phyloP scores from a whole-genome alignment of 2,113 vertebrate genomes.

The Pteropus alecto region DNA sequence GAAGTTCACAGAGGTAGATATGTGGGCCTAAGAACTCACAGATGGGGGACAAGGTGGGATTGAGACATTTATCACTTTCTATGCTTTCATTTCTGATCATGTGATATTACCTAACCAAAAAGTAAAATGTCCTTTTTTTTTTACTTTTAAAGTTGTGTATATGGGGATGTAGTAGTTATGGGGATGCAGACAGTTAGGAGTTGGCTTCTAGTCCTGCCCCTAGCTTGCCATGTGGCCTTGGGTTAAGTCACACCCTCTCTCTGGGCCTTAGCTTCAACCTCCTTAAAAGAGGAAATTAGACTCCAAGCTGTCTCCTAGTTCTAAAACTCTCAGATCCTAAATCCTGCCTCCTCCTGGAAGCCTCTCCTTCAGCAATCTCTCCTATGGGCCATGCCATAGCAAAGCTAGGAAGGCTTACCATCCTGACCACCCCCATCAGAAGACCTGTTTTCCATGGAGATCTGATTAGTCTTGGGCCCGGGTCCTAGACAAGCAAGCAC shows the following conservation, averaged over 20 bases:
- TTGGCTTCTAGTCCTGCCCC: background rate
- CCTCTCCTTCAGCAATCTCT: background rate
- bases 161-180: background rate
- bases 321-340: background rate
- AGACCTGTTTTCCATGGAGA: background rate
- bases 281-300: background rate
- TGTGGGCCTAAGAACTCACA: background rate
- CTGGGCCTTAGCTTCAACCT: background rate
- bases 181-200: background rate
- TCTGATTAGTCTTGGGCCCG: background rate
- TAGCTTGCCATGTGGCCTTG: background rate
- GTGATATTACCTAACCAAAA: background rate
- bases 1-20: background rate
- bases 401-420: background rate
- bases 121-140: background rate
- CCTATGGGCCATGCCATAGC: background rate
- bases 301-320: background rate
- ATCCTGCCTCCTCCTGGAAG: conserved; percentile 20
- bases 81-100: background rate
- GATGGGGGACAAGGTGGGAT: background rate
- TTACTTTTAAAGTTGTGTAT: background rate
- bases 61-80: background rate
- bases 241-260: background rate
- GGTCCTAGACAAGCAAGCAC: background rate
- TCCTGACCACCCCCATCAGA: background rate